These are phyloP conservation scores for Dione juno DNA, from an alignment of 2,888 invertebrate genomes.

Conservation along the genomic window DNA sequence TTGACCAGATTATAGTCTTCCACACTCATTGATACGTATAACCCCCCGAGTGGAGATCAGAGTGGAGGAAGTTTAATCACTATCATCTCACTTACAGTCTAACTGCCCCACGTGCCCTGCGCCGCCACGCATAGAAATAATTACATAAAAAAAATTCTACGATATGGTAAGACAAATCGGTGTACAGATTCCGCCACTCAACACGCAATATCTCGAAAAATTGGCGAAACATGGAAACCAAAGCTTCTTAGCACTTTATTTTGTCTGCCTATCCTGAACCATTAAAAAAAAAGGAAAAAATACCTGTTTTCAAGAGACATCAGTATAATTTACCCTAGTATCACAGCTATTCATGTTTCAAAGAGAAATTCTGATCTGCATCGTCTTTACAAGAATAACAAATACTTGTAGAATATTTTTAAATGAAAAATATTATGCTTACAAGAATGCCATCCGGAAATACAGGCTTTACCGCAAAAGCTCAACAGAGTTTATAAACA, in stretches of 20 bases:
- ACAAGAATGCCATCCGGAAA: conserved; percentile 51
- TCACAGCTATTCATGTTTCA: conserved; percentile 15
- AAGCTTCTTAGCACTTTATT: background rate
- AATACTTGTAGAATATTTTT: conserved; percentile 36
- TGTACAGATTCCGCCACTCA: no score
- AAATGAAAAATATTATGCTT: conserved; percentile 48
- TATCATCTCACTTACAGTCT: no score
- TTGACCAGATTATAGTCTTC: no score
- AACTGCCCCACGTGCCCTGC: no score
- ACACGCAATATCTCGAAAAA: background rate
- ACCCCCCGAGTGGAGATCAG: no score
- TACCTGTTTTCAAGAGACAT: background rate
- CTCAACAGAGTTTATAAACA: conserved; percentile 49
- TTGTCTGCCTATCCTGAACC: no score
- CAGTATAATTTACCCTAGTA: conserved; percentile 6
- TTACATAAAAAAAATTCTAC: no score
- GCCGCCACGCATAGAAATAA: no score
- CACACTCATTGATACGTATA: no score
- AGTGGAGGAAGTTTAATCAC: no score
- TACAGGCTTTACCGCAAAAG: conserved; percentile 50
- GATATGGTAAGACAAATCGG: no score
- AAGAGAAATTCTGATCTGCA: conserved; percentile 4
- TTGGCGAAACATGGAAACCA: background rate
- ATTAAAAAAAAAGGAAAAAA: no score
- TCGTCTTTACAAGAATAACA: conserved; percentile 31